Conservation (phyloP, 2,113 vertebrate genomes). For the Physeter macrocephalus region DNA sequence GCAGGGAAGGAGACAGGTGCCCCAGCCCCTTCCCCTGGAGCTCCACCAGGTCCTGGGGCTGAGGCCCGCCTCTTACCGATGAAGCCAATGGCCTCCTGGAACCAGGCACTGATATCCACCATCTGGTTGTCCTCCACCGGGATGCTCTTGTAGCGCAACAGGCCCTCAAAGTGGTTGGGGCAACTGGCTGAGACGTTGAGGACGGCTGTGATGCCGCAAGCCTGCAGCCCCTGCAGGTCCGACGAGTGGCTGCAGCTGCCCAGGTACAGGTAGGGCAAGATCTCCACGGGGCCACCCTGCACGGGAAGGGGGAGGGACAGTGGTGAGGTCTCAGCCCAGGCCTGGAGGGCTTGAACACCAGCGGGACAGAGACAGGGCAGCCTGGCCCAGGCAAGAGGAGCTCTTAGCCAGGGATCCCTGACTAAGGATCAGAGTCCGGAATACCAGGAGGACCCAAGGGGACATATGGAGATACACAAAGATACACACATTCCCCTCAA, state of each 20-base stretch:
- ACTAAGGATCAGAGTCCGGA: not conserved
- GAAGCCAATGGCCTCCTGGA: slow-evolving; percentile 88
- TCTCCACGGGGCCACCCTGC: slow-evolving; percentile 88
- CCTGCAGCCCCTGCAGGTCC: slow-evolving; percentile 81
- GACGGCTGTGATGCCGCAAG: slow-evolving; percentile 86
- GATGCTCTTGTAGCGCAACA: slow-evolving; percentile 85
- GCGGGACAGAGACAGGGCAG: accelerated
- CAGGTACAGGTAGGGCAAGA: slow-evolving; percentile 88
- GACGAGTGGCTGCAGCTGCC: slow-evolving; percentile 88
- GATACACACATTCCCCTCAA: not conserved
- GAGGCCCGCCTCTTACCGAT: slow-evolving; percentile 79
- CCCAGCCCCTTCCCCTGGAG: not conserved
- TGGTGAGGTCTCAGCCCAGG: not conserved
- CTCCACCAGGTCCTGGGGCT: not conserved
- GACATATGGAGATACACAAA: not conserved
- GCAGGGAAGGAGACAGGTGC: not conserved
- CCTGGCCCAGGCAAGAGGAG: not conserved
- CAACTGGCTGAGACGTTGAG: slow-evolving; percentile 90
- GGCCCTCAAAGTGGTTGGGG: slow-evolving; percentile 87
- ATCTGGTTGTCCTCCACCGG: slow-evolving; percentile 88
- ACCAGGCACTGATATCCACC: slow-evolving; percentile 86
- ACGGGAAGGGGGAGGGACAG: accelerated
- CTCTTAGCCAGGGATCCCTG: not conserved
- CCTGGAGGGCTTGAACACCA: not conserved
- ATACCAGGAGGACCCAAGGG: not conserved